Evolutionary conservation across 2,888 invertebrate species (phyloP), one percentile per base, ranked within the genome.

Genomic region (Bembecia ichneumoniformis): DNA sequence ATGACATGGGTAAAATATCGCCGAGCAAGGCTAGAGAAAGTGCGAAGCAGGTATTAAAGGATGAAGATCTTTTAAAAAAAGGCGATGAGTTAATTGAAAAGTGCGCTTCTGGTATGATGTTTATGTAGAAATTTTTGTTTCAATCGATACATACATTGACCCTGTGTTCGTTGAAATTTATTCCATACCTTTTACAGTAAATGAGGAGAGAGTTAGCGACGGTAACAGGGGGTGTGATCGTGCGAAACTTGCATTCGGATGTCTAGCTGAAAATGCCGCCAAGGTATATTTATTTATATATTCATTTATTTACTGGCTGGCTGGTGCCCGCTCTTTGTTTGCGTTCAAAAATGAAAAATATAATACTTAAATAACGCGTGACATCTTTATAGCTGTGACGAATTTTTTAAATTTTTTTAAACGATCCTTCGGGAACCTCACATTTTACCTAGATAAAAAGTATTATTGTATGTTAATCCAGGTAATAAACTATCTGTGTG

Each of bases 171-270:
- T 28, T 28, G 28, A 2, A 28, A 28, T 28, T 7, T 28, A 28
- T 28, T 28, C n/a, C 9, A 28, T 9, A 28, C 1, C 4, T 28
- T 20, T 28, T 63, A 14, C 65, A 79, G 79, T 78, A 2, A 79
- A 79, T 35, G 62, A 71, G 4, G 58, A 65, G 45, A 60, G 55
- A 35, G 64, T 67, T 0, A 58, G 50, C 4, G 76, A 77, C 15
- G 74, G 66, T 0, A 60, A 63, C 0, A 71, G 68, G 53, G 71
- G 71, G 0, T 80, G 79, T 49, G 75, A 76, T 0, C 60, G 79
- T 49, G 79, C 79, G 0, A 72, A 71, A 47, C 60, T 76, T 4
- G 68, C 64, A 0, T 74, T 68, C 49, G 48, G 54, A 10, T 80
- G 79, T 51, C 60, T 80, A 10, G 58, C 58, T 3, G 64, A 77